These are phyloP conservation scores for Xylocopa sonorina DNA, from an alignment of 1,140 invertebrate species.

Conservation along the genomic window DNA sequence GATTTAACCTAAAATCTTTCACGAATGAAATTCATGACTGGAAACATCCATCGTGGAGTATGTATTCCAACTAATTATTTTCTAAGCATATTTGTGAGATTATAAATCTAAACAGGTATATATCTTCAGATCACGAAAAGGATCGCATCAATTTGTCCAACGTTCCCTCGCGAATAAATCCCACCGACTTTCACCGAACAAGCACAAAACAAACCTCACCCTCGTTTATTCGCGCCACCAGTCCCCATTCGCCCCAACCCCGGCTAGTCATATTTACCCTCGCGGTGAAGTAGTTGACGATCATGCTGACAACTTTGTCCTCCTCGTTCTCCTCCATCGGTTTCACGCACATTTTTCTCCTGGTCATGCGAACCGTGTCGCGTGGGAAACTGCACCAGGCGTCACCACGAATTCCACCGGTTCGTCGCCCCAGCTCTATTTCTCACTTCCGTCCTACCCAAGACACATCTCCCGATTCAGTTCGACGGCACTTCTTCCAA, in stretches of 20 bases:
- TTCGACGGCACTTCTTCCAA: background rate
- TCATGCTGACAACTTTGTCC: constrained; percentile 76
- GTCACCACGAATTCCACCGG: constrained; percentile 18
- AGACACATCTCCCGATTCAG: too few species aligned
- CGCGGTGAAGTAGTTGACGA: constrained; percentile 77
- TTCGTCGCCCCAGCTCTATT: too few species aligned
- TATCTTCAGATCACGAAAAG: too few species aligned
- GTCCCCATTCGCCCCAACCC: too few species aligned
- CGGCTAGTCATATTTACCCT: constrained; percentile 74
- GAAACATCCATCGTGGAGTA: too few species aligned
- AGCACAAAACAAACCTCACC: background rate
- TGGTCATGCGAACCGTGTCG: constrained; percentile 41
- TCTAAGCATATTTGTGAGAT: too few species aligned
- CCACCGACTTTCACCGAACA: background rate
- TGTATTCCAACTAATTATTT: too few species aligned
- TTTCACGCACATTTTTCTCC: constrained; percentile 72
- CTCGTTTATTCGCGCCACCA: background rate
- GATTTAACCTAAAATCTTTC: too few species aligned
- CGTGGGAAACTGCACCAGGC: constrained; percentile 35
- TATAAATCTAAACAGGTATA: too few species aligned
- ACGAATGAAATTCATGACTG: too few species aligned
- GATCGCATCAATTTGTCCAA: too few species aligned
- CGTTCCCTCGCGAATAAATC: background rate
- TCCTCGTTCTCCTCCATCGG: constrained; percentile 73
- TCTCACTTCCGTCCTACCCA: too few species aligned